A percentile compares a stretch with the other conserved stretches of the same genome.
phyloP scores from a whole-genome alignment of 2,888 invertebrate genomes.

The Malthinus flaveolus region DNA sequence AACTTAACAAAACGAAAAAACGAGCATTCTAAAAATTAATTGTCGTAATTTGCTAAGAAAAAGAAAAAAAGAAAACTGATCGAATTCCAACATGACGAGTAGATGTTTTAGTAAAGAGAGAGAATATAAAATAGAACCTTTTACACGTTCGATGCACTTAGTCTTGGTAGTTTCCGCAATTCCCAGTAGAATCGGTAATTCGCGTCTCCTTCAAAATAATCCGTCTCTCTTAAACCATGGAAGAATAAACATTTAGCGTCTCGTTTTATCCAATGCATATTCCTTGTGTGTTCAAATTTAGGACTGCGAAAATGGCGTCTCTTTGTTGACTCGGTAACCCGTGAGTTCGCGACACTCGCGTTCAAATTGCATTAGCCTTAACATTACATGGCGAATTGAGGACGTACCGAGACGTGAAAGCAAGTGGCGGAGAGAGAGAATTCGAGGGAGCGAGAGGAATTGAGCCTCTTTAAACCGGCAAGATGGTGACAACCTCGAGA shows the following conservation, averaged over 20 bases:
- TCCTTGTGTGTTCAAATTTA: conserved; percentile 16
- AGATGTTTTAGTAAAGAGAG: background rate
- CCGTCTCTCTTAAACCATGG: conserved; percentile 25
- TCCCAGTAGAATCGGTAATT: conserved; percentile 31
- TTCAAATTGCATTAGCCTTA: conserved; percentile 60
- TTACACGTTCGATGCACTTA: conserved; percentile 30
- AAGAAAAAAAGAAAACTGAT: too few relatives aligned
- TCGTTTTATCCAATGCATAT: conserved; percentile 25
- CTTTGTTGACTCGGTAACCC: conserved; percentile 53
- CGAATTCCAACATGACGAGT: too few relatives aligned
- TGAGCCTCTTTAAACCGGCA: conserved; percentile 41
- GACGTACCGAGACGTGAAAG: conserved; percentile 58
- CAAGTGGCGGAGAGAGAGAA: conserved; percentile 33
- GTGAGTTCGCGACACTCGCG: conserved; percentile 54
- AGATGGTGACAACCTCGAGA: conserved; percentile 46
- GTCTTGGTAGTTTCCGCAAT: conserved; percentile 30
- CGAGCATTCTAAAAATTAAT: too few relatives aligned
- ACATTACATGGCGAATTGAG: conserved; percentile 60
- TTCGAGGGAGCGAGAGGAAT: too few relatives aligned
- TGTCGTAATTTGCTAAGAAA: too few relatives aligned
- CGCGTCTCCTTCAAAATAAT: conserved; percentile 23
- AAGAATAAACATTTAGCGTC: conserved; percentile 22
- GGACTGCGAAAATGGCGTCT: conserved; percentile 51
- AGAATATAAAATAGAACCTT: background rate
- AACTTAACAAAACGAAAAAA: too few relatives aligned